Evolutionary conservation across 2,888 invertebrate genomes (phyloP), one percentile per base, ranked within the genome.

Genomic region (Leptarthrus brevirostris): DNA sequence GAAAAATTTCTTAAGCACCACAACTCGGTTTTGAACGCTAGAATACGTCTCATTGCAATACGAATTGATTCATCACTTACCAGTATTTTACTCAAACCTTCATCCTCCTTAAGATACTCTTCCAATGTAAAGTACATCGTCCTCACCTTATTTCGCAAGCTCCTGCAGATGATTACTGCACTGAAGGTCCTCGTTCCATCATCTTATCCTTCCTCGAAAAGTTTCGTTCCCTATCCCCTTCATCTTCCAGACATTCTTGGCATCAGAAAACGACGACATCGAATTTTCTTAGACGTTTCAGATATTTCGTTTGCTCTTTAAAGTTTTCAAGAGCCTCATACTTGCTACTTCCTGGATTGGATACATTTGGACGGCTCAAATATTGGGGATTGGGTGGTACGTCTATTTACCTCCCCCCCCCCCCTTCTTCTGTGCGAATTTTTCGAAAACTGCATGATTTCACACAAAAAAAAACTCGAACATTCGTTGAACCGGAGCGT

Each of bases 61-160:
- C 56, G 72, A 72, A 72, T 74, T 74, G 72, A 74, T 74, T 74
- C 72, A 74, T 72, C 72, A 34, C 36, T 52, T 58, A 74, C 70
- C 52, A 72, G 47, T 16, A 69, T 69, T 69, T 69, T 52, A 34
- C 30, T 34, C 69, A 52, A n/a, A 26, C 44, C 64, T 47, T 20
- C 44, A 3, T 8, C 20, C 72, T 54, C 18, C 1, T 40, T 72
- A 69, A 69, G 52, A 34, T 52, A 69, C 36, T 20, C 49, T 16
- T 16, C 16, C 52, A 26, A 52, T 49, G 69, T 69, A 52, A 52
- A 52, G 52, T 34, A 49, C 64, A 49, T 40, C 71, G 36, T 71
- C 40, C 53, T 56, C 47, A 56, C 64, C 64, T 47, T 47, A 24
- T 47, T 66, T 47, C 18, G 20, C 24, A 4, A 66, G 24, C 30